These are phyloP conservation scores for Macrotus californicus DNA, from an alignment of 2,113 vertebrate species.

Conservation along the genomic window DNA sequence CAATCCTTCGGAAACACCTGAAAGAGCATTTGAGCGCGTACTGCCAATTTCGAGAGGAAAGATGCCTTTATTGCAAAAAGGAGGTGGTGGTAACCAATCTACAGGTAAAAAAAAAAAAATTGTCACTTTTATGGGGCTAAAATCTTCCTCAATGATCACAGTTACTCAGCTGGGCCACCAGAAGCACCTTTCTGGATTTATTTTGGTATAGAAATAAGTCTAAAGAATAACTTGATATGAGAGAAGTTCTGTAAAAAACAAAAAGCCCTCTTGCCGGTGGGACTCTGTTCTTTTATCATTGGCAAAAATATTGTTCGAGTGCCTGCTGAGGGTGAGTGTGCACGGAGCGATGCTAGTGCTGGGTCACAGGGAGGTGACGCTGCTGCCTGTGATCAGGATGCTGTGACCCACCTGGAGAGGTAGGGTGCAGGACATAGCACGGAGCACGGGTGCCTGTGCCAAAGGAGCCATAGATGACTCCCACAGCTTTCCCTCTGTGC, in stretches of 20 bases:
- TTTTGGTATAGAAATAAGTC: not conserved
- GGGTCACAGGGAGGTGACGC: accelerated
- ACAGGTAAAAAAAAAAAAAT: conserved; percentile 75
- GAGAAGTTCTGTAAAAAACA: not conserved
- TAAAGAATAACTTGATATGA: not conserved
- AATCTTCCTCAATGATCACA: not conserved
- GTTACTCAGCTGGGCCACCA: not conserved
- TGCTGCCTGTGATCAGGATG: not conserved
- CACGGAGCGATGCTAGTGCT: not conserved
- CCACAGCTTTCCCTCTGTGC: not conserved
- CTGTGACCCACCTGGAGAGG: not conserved
- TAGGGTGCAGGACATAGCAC: not conserved
- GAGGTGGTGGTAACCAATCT: conserved; percentile 75
- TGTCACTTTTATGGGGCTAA: not conserved
- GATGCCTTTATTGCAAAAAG: conserved; percentile 82
- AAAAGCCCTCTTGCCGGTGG: not conserved
- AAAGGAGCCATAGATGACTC: no score
- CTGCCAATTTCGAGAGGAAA: conserved; percentile 83
- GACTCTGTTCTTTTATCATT: not conserved
- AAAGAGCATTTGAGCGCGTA: conserved; percentile 77
- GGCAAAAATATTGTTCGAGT: not conserved
- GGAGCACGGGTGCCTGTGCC: not conserved
- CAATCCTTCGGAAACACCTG: conserved; percentile 80
- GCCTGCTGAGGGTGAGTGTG: not conserved
- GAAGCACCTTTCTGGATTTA: not conserved